Percentiles rank a stretch among this genome's conserved stretches.
Conservation (phyloP, 2,797 vertebrate genomes). For the Crypturellus tataupa region DNA sequence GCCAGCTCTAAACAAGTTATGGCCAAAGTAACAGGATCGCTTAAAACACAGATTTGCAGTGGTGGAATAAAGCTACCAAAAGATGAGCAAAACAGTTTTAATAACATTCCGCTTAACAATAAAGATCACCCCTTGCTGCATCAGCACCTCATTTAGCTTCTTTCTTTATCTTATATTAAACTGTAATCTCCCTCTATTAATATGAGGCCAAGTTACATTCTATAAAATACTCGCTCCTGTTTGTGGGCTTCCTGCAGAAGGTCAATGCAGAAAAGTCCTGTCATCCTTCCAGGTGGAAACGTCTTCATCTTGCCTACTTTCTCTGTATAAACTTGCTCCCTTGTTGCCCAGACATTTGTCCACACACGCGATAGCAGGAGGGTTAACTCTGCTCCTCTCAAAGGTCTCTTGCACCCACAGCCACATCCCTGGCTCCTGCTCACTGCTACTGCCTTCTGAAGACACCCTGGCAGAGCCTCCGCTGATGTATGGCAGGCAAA, state of each 20-base stretch:
- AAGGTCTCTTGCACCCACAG: neutral
- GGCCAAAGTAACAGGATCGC: neutral
- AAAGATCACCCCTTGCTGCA: conserved; percentile 22
- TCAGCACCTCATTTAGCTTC: neutral
- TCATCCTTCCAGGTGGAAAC: neutral
- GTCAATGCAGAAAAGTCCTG: neutral
- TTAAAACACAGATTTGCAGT: conserved; percentile 45
- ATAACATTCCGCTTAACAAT: conserved; percentile 25
- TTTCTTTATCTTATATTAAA: conserved; percentile 33
- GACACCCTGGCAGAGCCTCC: neutral
- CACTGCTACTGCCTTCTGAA: accelerated
- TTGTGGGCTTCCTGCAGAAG: neutral
- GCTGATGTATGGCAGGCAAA: neutral
- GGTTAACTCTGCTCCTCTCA: neutral
- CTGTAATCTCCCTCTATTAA: conserved; percentile 16
- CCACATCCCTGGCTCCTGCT: neutral
- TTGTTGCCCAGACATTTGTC: neutral
- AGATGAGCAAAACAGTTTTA: neutral
- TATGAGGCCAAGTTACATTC: neutral
- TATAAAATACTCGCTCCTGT: neutral
- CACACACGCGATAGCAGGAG: neutral
- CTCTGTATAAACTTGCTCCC: neutral
- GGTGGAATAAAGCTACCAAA: conserved; percentile 24
- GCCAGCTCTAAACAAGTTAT: neutral
- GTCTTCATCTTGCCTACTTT: neutral